Evolutionary conservation across 2,888 invertebrate species (phyloP), one percentile per base, ranked within the genome.

Genomic region (Oligia latruncula): DNA sequence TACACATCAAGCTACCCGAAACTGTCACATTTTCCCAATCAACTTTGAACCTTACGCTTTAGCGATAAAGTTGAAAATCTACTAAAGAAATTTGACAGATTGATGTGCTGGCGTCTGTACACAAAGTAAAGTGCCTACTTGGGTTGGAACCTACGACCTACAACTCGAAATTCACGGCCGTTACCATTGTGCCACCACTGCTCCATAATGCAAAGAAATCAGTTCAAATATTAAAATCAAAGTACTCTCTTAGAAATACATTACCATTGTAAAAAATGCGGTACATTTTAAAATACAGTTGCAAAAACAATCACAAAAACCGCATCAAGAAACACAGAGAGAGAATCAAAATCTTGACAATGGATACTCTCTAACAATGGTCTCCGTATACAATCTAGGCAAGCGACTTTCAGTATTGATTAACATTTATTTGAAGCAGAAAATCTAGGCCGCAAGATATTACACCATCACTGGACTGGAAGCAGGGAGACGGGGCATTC

Each of bases 351-450:
- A 55, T 65, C 15, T n/a, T 29, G 49, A 84, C 77, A 85, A 76
- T 49, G 35, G 43, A 52, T 64, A 55, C 20, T 9, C 17, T 20
- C 1, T 11, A 60, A 81, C 81, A 85, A 77, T 81, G 8, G 49
- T 71, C 66, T 49, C 40, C n/a, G 20, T 15, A 64, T 23, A 68
- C 49, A 46, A 74, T 62, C 62, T 64, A 23, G 40, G 49, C 58
- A 2, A 29, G 29, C 60, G 5, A 52, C 46, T 75, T 74, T 71
- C 52, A 81, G 66, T 52, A 71, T 74, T 60, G 65, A 73, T 52
- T 67, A 82, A 71, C 46, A 74, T 86, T 82, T 85, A 81, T 77
- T 72, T 70, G 71, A 35, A 58, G 71, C 43, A n/a, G 64, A 17
- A 74, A 85, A 77, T 76, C 49, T 75, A 82, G 70, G 66, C 13